Evolutionary conservation across 2,797 vertebrate genomes (phyloP).

Genomic region (Lutra lutra): DNA sequence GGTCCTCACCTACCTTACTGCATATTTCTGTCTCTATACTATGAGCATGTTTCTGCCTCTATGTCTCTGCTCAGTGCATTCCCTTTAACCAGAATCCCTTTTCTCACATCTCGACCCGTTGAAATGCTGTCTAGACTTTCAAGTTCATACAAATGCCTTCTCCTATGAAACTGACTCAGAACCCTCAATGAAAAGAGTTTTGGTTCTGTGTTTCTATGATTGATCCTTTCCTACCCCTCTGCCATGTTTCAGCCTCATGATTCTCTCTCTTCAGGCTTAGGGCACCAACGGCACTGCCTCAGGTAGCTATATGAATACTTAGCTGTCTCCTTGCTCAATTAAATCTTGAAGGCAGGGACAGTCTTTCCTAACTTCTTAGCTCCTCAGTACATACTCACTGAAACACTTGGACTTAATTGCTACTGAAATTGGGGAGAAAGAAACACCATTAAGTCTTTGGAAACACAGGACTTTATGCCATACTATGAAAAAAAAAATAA

Average conservation of each 20-base stretch:
- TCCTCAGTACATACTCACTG: neutral
- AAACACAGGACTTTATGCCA: neutral
- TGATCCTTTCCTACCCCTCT: neutral
- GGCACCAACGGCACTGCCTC: neutral
- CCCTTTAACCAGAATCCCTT: neutral
- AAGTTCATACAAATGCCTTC: neutral
- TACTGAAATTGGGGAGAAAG: neutral
- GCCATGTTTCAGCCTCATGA: neutral
- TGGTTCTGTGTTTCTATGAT: neutral
- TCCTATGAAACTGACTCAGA: neutral
- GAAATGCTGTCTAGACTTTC: neutral
- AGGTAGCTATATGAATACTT: neutral
- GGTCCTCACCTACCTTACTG: neutral
- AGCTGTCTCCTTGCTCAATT: neutral
- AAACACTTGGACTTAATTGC: neutral
- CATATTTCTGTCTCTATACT: neutral
- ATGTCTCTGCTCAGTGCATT: neutral
- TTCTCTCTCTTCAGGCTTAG: neutral
- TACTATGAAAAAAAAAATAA: slow-evolving; percentile 5
- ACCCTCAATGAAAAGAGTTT: neutral
- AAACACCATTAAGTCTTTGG: neutral
- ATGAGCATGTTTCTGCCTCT: neutral
- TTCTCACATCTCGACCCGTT: neutral
- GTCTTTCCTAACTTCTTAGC: neutral
- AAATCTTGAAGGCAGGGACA: neutral